Evolutionary conservation across 1,140 invertebrate species (phyloP).

Genomic region (Drosophila sturtevanti): DNA sequence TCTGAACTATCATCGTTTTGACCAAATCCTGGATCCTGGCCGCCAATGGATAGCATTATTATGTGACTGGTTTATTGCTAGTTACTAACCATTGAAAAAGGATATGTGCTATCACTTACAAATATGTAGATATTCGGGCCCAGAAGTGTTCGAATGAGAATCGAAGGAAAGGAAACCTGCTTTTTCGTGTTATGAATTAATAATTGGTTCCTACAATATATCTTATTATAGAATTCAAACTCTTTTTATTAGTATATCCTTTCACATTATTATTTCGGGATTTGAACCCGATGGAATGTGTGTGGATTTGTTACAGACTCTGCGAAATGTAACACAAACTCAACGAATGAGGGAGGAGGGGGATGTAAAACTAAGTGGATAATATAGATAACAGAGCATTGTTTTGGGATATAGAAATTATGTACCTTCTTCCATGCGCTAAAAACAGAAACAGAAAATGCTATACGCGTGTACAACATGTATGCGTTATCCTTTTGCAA

Average conservation of each 20-base stretch:
- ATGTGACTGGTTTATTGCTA: constrained; percentile 6
- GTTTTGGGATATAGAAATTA: not conserved
- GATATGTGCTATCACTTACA: constrained; percentile 17
- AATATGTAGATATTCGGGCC: constrained; percentile 1
- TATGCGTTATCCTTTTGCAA: constrained; percentile 19
- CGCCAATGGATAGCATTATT: not conserved
- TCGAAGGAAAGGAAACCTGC: constrained; percentile 4
- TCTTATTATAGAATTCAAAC: constrained; percentile 4
- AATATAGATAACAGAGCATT: not conserved
- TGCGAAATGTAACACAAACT: not conserved
- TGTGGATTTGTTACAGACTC: not conserved
- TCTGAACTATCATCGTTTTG: not conserved
- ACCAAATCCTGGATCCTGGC: not conserved
- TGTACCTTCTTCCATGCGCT: constrained; percentile 51
- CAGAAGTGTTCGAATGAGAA: not conserved
- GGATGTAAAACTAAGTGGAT: not conserved
- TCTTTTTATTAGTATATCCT: not conserved
- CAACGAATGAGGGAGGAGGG: not conserved
- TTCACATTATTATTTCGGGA: not conserved
- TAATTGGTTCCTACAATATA: not conserved
- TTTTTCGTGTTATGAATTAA: not conserved
- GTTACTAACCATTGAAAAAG: constrained; percentile 19
- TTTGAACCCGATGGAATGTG: constrained; percentile 1
- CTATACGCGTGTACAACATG: constrained; percentile 24
- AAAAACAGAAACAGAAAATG: constrained; percentile 30